Base-by-base conservation (phyloP, 2,888 invertebrate species). In the Teleiodes luculella region DNA sequence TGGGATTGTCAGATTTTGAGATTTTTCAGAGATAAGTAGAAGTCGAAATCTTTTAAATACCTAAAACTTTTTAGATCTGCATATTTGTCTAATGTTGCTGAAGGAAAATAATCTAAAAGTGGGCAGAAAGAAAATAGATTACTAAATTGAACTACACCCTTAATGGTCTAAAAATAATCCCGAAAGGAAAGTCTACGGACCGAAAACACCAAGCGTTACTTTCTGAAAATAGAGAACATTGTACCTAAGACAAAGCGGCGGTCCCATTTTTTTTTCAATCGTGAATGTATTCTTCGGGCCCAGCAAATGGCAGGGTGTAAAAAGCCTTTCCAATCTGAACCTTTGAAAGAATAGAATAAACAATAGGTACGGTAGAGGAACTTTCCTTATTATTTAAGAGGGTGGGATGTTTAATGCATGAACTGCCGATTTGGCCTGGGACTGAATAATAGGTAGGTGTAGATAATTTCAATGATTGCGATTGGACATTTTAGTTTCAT, bases 301-400 rank as follows among this genome's bases (percentile, higher is more conserved):
- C 76, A 63, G 72, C 66, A 80, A 86, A 83, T 80, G 80, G 76
- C 74, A 54, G 68, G 73, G 78, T 80, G 80, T 80, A 78, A 83
- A 83, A 86, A 83, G 79, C 78, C 82, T 86, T 85, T 86, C 83
- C 87, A 87, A 87, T 87, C 86, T 83, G 79, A 76, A 73, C 79
- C 76, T 78, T 77, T 77, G 74, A 79, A 79, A 80, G 81, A 85
- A 83, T 79, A 73, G 78, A 78, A 82, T 86, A 83, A 83, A 85
- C 83, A 86, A 83, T 80, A 74, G 52, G 79, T 72, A 78, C 80
- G 78, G 80, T 70, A 60, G 74, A 68, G 73, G 77, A 80, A 80
- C 69, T 78, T 81, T 81, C 78, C 82, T 83, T 86, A 87, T 87
- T 86, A 86, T 87, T 87, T 83, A 86, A 82, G 83, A 80, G 79